Percentiles rank a stretch among this genome's conserved stretches.
phyloP scores from a whole-genome alignment of 2,797 vertebrate species.

The Discoglossus pictus region DNA sequence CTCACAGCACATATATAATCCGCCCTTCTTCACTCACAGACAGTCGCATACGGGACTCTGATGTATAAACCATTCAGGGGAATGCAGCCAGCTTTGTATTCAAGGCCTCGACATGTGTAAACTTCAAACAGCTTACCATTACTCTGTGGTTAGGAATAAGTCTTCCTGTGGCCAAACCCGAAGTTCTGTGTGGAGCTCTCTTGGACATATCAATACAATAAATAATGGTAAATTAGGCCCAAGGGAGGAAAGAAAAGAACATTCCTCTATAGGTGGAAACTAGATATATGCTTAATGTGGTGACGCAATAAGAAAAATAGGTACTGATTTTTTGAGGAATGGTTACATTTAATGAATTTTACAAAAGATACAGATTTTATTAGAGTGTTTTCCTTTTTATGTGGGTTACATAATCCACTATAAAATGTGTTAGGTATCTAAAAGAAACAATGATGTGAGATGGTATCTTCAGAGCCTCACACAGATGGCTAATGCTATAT shows the following conservation, averaged over 20 bases:
- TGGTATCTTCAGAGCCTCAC: too few species aligned
- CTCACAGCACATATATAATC: slow-evolving; percentile 50
- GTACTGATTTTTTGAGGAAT: too few species aligned
- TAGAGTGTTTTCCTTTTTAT: too few species aligned
- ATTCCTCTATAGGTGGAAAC: background rate
- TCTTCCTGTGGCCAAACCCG: slow-evolving; percentile 39
- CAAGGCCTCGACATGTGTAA: slow-evolving; percentile 34
- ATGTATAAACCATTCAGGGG: slow-evolving; percentile 48
- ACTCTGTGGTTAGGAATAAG: slow-evolving; percentile 43
- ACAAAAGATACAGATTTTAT: too few species aligned
- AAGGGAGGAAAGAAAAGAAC: slow-evolving; percentile 6
- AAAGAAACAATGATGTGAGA: too few species aligned
- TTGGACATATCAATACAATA: slow-evolving; percentile 44
- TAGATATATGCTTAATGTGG: background rate
- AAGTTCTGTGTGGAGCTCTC: slow-evolving; percentile 17
- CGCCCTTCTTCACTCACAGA: slow-evolving; percentile 34
- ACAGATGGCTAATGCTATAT: too few species aligned
- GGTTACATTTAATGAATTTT: too few species aligned
- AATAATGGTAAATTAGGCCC: slow-evolving; percentile 42
- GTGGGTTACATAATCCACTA: too few species aligned
- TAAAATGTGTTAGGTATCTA: too few species aligned
- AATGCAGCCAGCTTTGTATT: slow-evolving; percentile 44
- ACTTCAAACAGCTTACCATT: slow-evolving; percentile 39
- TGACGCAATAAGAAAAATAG: background rate
- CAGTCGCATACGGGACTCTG: slow-evolving; percentile 39